Conservation (phyloP, 2,113 vertebrate species). For the Gopherus flavomarginatus region DNA sequence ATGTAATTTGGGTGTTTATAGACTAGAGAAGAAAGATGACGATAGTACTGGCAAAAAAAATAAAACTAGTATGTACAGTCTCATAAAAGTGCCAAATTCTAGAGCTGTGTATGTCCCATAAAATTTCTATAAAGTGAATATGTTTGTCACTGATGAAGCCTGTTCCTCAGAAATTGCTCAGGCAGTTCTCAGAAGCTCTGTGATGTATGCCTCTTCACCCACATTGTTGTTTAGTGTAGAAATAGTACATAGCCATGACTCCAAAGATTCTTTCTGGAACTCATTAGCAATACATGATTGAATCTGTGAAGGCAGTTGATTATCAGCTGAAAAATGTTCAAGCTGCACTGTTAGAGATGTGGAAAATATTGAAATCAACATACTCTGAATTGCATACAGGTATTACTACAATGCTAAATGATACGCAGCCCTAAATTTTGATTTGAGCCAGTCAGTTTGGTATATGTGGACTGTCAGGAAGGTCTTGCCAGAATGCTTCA, state of each 20-base stretch:
- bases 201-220: background rate
- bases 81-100: background rate
- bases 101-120: background rate
- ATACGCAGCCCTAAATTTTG: background rate
- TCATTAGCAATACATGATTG: background rate
- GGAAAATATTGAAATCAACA: background rate
- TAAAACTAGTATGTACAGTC: background rate
- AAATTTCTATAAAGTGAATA: background rate
- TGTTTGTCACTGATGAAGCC: background rate
- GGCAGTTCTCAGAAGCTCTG: background rate
- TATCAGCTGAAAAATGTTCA: background rate
- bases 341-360: background rate
- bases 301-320: background rate
- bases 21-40: background rate
- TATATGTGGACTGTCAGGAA: background rate
- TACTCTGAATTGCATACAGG: background rate
- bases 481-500: background rate
- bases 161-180: fast-evolving
- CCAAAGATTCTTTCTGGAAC: background rate
- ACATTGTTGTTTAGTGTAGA: background rate
- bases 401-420: background rate
- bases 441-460: background rate
- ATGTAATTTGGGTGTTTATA: background rate
- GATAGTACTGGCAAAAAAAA: background rate
- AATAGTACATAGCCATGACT: background rate